These are phyloP conservation scores for Pseudochirops cupreus DNA, from an alignment of 2,797 vertebrate genomes.

Conservation along the genomic window DNA sequence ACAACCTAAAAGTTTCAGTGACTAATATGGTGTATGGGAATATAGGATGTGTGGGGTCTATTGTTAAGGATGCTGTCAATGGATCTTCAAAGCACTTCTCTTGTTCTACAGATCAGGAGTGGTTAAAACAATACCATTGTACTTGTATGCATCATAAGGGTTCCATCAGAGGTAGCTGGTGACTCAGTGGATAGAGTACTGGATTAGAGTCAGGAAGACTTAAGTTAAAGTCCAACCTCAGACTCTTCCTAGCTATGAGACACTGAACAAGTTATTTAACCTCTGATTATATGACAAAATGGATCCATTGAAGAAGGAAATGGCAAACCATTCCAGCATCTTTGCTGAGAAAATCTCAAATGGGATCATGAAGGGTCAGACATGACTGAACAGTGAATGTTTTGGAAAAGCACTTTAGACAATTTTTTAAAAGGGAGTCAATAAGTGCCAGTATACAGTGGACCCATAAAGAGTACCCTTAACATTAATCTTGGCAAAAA, in stretches of 20 bases:
- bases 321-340: not conserved
- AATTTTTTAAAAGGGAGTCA: not conserved
- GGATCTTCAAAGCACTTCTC: not conserved
- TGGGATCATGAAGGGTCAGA: not conserved
- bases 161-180: not conserved
- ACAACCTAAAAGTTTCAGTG: not conserved
- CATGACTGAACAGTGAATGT: not conserved
- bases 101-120: not conserved
- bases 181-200: not conserved
- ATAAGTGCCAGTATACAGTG: not conserved
- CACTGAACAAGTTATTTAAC: not conserved
- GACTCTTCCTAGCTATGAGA: not conserved
- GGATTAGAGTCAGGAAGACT: not conserved
- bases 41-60: accelerated
- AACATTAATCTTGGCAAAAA: not conserved
- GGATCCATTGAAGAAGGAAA: not conserved
- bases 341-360: not conserved
- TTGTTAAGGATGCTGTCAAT: not conserved
- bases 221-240: not conserved
- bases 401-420: not conserved
- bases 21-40: accelerated
- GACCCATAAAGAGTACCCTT: not conserved
- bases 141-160: not conserved
- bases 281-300: not conserved
- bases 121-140: not conserved